These are phyloP conservation scores for Andrena chrysosceles DNA, from an alignment of 2,888 invertebrate genomes.

Conservation along the genomic window DNA sequence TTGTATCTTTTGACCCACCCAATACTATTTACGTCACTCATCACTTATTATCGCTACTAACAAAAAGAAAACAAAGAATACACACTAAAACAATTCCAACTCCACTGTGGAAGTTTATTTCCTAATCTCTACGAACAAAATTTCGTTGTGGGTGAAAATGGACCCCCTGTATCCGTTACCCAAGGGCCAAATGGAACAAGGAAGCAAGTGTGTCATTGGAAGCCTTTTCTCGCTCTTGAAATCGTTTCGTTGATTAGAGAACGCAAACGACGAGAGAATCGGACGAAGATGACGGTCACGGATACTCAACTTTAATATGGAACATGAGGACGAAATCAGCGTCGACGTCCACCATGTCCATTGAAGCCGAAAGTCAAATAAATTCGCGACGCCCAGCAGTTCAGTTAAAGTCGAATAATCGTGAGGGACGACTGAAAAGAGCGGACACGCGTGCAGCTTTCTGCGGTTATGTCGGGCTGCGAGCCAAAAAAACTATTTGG, in stretches of 20 bases:
- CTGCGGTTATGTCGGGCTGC: slow-evolving; percentile 62
- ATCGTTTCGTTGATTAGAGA: neutral
- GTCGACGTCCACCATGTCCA: slow-evolving; percentile 81
- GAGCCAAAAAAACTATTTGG: slow-evolving; percentile 73
- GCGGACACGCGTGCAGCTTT: slow-evolving; percentile 22
- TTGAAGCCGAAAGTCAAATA: slow-evolving; percentile 36
- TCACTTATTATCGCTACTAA: no score
- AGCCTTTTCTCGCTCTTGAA: neutral
- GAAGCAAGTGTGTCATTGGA: neutral
- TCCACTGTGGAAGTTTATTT: no score
- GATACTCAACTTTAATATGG: slow-evolving; percentile 80
- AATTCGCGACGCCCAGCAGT: no score
- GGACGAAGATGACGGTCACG: neutral
- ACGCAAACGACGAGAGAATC: neutral
- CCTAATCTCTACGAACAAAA: no score
- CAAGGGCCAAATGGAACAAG: no score
- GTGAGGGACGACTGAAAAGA: slow-evolving; percentile 41
- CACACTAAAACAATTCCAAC: no score
- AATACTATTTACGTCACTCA: no score
- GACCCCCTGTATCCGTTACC: no score
- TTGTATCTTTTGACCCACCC: no score
- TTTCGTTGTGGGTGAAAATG: no score
- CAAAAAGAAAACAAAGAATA: no score
- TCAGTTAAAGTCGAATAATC: slow-evolving; percentile 17
- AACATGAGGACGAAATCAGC: slow-evolving; percentile 79